Evolutionary conservation across 2,797 vertebrate species (phyloP).

Genomic region (Xiphorhynchus erythropygius): DNA sequence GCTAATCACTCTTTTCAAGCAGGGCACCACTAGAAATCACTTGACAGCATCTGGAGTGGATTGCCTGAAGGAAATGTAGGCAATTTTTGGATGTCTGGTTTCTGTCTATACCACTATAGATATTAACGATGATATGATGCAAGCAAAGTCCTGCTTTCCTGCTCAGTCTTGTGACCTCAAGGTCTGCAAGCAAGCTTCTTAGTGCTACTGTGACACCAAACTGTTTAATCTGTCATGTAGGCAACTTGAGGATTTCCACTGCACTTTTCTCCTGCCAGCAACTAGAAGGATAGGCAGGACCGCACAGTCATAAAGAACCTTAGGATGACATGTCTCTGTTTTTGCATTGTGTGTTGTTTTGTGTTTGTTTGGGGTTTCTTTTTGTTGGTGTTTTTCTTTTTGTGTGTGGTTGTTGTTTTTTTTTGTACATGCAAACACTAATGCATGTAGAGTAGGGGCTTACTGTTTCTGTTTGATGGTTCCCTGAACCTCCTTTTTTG

Average conservation of each 20-base stretch:
- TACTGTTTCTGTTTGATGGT: neutral
- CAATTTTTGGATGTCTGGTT: neutral
- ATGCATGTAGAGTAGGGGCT: neutral
- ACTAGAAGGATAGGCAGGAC: neutral
- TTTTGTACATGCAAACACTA: neutral
- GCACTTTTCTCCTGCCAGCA: neutral
- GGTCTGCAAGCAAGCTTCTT: neutral
- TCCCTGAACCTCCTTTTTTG: neutral
- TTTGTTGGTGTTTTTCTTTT: too few species aligned
- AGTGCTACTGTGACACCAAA: neutral
- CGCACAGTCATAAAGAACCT: neutral
- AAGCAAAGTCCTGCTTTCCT: neutral
- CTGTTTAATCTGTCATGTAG: neutral
- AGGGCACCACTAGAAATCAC: neutral
- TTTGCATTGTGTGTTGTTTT: too few species aligned
- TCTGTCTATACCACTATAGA: conserved; percentile 28
- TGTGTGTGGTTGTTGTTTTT: too few species aligned
- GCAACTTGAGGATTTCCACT: neutral
- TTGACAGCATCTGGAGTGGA: conserved; percentile 4
- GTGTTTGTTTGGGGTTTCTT: too few species aligned
- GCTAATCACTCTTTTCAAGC: neutral
- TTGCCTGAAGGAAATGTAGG: neutral
- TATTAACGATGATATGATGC: neutral
- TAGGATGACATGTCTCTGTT: neutral
- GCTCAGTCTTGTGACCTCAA: neutral